These are phyloP conservation scores for Porphyrio hochstetteri DNA, from an alignment of 2,113 vertebrate genomes.

Conservation along the genomic window DNA sequence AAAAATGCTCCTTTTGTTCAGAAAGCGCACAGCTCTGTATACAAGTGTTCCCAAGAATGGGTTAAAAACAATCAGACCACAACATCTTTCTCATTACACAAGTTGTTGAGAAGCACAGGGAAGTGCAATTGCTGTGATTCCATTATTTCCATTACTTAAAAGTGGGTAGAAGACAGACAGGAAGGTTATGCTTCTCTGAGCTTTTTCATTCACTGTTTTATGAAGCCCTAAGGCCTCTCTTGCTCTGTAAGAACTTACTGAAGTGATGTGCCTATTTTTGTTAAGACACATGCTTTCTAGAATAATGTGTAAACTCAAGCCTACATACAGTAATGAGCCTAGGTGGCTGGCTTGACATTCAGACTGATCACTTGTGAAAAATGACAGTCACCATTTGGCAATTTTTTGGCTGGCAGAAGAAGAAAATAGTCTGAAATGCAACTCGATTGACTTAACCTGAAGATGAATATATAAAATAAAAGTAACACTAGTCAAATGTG, in stretches of 20 bases:
- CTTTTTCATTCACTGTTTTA: constrained; percentile 21
- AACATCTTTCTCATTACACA: background rate
- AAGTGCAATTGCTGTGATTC: background rate
- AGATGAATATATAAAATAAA: background rate
- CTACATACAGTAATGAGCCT: background rate
- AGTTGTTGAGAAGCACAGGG: background rate
- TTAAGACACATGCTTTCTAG: background rate
- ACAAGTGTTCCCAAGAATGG: background rate
- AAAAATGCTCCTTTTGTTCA: background rate
- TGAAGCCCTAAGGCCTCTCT: background rate
- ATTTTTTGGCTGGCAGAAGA: background rate
- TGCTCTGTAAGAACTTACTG: background rate
- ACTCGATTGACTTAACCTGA: background rate
- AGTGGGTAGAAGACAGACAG: background rate
- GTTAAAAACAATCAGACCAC: background rate
- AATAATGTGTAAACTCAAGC: constrained; percentile 6
- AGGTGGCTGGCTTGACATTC: background rate
- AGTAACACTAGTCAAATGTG: background rate
- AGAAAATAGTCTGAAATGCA: background rate
- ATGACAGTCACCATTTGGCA: background rate
- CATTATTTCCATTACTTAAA: background rate
- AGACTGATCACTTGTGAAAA: constrained; percentile 22
- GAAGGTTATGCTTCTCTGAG: constrained; percentile 15
- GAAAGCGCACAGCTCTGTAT: background rate
- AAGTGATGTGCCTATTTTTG: background rate